Base-by-base conservation (phyloP, 2,797 vertebrate genomes). In the Etheostoma nigrum region DNA sequence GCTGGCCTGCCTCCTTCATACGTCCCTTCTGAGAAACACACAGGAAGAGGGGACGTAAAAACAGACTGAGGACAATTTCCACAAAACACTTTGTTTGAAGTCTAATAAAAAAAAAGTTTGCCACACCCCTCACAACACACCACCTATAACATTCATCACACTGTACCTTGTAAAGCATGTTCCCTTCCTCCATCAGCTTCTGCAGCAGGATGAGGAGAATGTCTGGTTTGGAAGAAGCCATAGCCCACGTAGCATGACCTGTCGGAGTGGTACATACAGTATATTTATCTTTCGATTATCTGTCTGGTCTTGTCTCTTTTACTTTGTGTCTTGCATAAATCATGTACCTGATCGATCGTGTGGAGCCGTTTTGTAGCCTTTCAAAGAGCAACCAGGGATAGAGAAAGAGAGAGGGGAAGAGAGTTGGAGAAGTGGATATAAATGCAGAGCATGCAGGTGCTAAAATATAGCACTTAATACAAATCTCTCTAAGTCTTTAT, bases 171-270 rank as follows among this genome's bases (percentile, higher is more conserved):
- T 99, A 99, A 62, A 99, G 94, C 40, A 95, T 62, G 91, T 99
- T 99, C 67, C 98, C 98, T 93, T 99, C 98, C 92, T 99, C 98
- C 97, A 99, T 98, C 82, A 99, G 93, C 86, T 99, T 99, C 95
- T 99, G 98, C 84, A 99, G 94, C 79, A 99, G 96, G 87, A 99
- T 99, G 84, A 99, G 96, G 78, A 99, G 95, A 81, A 99, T 98
- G 87, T 99, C 98, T 0, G 98, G 98, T 92, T 99, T 99, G 83
- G 98, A 99, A 36, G 98, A 99, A 66, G 98, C 98, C 98, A 99
- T 98, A 33, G 98, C 98, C 98, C 98, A 99, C 0, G 98, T 99
- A 55, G 98, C 98, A 15, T 99, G 98, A 93, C 98, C 98, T 99
- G 94, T 52, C 89, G 91, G 61, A 80, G 36, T 15, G 51, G 60